Evolutionary conservation across 2,797 vertebrate genomes (phyloP).

Genomic region (Pygocentrus nattereri): DNA sequence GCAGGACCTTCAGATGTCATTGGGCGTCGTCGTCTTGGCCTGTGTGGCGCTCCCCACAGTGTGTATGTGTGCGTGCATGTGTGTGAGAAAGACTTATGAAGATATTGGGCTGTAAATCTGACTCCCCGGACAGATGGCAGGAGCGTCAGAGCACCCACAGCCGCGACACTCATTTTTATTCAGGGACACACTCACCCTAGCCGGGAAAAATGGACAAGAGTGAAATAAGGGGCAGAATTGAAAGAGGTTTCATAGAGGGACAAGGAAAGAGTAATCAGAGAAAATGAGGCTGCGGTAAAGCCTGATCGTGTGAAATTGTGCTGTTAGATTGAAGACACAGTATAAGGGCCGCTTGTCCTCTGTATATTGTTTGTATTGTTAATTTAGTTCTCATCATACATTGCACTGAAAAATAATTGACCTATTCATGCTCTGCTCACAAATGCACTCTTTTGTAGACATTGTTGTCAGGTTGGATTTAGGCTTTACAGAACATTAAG

Average conservation of each 20-base stretch:
- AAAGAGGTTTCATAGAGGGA: constrained; percentile 26
- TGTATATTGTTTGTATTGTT: constrained; percentile 13
- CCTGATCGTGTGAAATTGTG: background rate
- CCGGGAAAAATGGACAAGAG: constrained; percentile 54
- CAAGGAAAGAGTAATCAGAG: constrained; percentile 5
- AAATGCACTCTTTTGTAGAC: background rate
- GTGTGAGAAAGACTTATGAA: constrained; percentile 80
- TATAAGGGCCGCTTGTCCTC: background rate
- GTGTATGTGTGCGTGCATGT: constrained; percentile 58
- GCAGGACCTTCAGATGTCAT: constrained; percentile 86
- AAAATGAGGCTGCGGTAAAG: constrained; percentile 1
- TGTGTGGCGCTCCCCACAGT: constrained; percentile 71
- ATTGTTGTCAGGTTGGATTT: background rate
- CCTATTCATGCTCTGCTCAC: background rate
- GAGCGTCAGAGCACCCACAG: constrained; percentile 75
- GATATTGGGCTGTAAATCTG: constrained; percentile 85
- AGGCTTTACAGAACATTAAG: background rate
- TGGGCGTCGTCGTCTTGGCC: constrained; percentile 77
- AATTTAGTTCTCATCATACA: background rate
- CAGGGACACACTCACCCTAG: constrained; percentile 72
- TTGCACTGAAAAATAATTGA: background rate
- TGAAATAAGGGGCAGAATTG: constrained; percentile 37
- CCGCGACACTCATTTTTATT: constrained; percentile 84
- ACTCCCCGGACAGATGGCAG: constrained; percentile 85
- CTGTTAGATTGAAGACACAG: constrained; percentile 1